Evolutionary conservation across 1,140 invertebrate genomes (phyloP), one percentile per base, ranked within the genome.

Genomic region (Ostrea edulis): DNA sequence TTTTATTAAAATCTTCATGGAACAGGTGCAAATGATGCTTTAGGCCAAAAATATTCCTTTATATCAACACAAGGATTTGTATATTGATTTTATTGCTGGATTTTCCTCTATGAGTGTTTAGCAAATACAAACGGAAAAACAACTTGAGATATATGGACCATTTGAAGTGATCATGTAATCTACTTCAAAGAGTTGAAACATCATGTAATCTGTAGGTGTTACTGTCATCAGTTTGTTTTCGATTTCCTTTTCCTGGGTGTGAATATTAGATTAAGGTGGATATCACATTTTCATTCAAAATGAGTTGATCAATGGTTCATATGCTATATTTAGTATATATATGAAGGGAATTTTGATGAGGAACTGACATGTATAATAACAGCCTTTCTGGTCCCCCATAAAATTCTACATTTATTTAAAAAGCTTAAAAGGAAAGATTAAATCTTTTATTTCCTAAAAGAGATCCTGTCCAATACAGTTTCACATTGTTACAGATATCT

Each of bases 111-210:
- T 35, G 29, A 77, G 68, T 77, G 68, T 77, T 77, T 25, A 35
- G 68, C 29, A 35, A 77, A 77, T 77, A 77, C 68, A 77, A 29
- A 29, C 29, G 68, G 68, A 77, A 77, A 77, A 77, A 77, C 68
- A 77, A 25, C 68, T 77, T 29, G 68, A 77, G 68, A 77, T 77
- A 77, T 29, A 77, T 77, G 29, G 68, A 77, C 22, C 68, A 35
- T 77, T 29, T 77, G 25, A 77, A 77, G 68, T 77, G 68, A 25
- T 29, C 68, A 11, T 77, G 29, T 17, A 77, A 77, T 77, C 68
- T 3, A 35, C 29, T 29, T 77, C 25, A 35, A 77, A 29, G 68
- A 77, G 68, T 12, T 9, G 5, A 29, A 35, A 77, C 25, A 77
- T 22, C 17, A 25, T 3, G 25, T 25, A 77, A 62, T 62, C 14